Percentiles rank a stretch among this genome's conserved stretches.
Evolutionary conservation across 1,140 invertebrate species (phyloP).

Genomic region (Drosophila carrolli): DNA sequence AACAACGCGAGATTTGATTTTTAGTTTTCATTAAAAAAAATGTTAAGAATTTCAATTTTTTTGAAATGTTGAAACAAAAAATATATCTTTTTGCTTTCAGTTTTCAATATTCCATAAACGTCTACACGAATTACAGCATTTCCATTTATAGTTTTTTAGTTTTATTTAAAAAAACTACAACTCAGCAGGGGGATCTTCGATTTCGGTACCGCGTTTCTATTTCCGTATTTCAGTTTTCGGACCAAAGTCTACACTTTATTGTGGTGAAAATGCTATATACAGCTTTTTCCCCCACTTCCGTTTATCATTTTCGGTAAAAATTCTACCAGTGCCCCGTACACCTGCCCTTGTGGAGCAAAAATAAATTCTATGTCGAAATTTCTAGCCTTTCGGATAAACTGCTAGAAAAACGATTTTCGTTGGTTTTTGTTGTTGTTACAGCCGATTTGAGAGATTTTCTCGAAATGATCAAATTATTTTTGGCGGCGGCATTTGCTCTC

Average conservation of each 20-base stretch:
- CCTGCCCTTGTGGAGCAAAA: conserved; percentile 43
- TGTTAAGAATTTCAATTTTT: background rate
- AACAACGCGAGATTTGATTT: conserved; percentile 1
- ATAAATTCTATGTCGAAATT: conserved; percentile 35
- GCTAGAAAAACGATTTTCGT: conserved; percentile 22
- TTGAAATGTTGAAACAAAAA: background rate
- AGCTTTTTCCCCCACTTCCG: background rate
- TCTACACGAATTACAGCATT: conserved; percentile 5
- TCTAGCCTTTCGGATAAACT: conserved; percentile 37
- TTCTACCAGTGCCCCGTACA: conserved; percentile 29
- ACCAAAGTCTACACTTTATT: conserved; percentile 9
- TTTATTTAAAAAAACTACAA: background rate
- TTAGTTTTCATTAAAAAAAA: background rate
- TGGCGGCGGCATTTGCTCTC: conserved; percentile 36
- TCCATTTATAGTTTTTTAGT: background rate
- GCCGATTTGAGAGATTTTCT: conserved; percentile 36
- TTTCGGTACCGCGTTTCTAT: background rate
- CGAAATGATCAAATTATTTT: conserved; percentile 49
- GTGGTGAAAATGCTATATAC: background rate
- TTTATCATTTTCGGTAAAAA: conserved; percentile 12
- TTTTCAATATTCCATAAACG: background rate
- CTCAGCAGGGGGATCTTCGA: background rate
- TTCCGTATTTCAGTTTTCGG: conserved; percentile 8
- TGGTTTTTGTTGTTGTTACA: conserved; percentile 31
- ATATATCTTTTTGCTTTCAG: background rate